Evolutionary conservation across 2,797 vertebrate species (phyloP).

Genomic region (Vireo griseus): DNA sequence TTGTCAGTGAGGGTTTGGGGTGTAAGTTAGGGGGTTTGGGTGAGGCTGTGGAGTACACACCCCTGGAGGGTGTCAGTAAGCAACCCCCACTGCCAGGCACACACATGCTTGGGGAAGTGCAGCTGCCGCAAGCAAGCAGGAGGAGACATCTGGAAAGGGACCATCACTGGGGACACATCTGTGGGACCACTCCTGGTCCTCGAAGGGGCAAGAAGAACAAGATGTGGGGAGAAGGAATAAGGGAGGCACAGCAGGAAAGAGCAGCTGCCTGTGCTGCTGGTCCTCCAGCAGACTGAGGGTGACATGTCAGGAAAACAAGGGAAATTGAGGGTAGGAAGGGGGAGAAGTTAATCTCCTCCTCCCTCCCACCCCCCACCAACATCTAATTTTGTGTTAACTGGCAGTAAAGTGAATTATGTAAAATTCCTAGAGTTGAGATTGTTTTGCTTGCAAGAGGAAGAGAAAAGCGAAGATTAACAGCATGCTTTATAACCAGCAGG

Average conservation of each 20-base stretch:
- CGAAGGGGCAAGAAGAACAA: not conserved
- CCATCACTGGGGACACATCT: accelerated
- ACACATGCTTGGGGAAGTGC: not conserved
- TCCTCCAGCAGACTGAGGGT: accelerated
- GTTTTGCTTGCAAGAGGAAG: not conserved
- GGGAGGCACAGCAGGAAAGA: not conserved
- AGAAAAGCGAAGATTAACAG: not conserved
- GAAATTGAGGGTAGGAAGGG: not conserved
- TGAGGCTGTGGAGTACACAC: not conserved
- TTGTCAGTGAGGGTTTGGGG: not conserved
- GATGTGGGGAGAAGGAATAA: not conserved
- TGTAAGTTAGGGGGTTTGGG: not conserved
- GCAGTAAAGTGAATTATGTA: not conserved
- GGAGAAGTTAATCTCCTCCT: not conserved
- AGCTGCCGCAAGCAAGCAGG: accelerated
- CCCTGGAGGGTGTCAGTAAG: not conserved
- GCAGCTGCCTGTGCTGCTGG: not conserved
- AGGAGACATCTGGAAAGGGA: not conserved
- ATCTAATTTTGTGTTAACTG: not conserved
- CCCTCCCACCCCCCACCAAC: accelerated
- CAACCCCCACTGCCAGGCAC: not conserved
- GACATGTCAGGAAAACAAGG: not conserved
- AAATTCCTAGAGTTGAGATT: not conserved
- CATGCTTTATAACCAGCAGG: not conserved
- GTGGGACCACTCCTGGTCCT: not conserved